Conservation (phyloP, 2,797 vertebrate species). For the Tarsius wallacei region DNA sequence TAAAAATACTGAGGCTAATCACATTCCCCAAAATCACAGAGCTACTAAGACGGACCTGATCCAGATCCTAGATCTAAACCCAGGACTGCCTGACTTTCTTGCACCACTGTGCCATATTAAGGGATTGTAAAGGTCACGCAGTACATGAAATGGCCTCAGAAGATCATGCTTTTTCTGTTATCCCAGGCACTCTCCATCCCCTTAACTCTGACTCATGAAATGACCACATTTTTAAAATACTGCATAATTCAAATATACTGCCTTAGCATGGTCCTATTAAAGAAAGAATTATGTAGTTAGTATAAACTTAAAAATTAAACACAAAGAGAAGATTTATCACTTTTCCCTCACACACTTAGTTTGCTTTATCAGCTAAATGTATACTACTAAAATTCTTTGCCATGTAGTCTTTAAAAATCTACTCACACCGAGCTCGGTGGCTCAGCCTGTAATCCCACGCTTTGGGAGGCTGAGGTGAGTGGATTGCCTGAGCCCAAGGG, state of each 20-base stretch:
- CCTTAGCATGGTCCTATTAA: background rate
- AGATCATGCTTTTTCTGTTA: background rate
- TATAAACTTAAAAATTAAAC: slow-evolving; percentile 4
- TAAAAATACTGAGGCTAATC: background rate
- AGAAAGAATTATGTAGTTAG: background rate
- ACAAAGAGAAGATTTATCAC: background rate
- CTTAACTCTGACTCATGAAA: background rate
- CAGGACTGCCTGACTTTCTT: background rate
- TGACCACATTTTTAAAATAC: background rate
- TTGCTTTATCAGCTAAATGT: background rate
- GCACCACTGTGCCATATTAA: background rate
- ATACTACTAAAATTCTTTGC: background rate
- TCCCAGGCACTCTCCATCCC: no score
- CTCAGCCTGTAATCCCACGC: no score
- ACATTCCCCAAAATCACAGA: background rate
- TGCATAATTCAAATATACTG: slow-evolving; percentile 22
- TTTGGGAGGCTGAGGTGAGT: no score
- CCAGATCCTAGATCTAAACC: background rate
- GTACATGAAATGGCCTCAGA: background rate
- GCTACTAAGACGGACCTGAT: background rate
- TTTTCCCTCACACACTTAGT: slow-evolving; percentile 25
- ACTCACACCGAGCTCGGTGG: background rate
- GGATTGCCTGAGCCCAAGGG: no score
- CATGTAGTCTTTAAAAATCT: background rate
- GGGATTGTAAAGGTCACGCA: background rate